Evolutionary conservation across 1,140 invertebrate genomes (phyloP).

Genomic region (Zaprionus tsacasi): DNA sequence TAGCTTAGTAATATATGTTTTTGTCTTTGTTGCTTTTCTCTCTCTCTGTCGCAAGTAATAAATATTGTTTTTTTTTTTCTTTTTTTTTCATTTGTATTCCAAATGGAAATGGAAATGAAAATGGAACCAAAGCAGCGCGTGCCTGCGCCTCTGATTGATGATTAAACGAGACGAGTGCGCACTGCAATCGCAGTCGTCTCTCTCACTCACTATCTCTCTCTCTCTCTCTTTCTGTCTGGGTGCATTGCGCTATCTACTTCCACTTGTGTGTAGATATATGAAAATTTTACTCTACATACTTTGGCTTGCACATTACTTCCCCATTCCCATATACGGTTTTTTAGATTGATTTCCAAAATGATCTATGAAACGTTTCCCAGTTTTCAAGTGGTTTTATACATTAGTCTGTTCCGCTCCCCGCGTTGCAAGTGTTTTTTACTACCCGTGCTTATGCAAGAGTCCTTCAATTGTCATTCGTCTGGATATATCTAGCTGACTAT

Average conservation of each 20-base stretch:
- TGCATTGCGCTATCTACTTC: conserved; percentile 13
- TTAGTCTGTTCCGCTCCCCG: not conserved
- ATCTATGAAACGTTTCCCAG: not conserved
- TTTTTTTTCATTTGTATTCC: conserved; percentile 42
- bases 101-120: not conserved
- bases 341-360: not conserved
- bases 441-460: not conserved
- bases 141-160: conserved; percentile 46
- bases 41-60: conserved; percentile 45
- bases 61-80: conserved; percentile 18
- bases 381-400: not conserved
- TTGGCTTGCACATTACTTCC: not conserved
- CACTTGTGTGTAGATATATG: conserved; percentile 13
- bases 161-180: conserved; percentile 30
- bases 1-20: not conserved
- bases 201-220: conserved; percentile 1
- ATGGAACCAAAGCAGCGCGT: conserved; percentile 31
- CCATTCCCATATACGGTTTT: not conserved
- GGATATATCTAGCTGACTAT: not conserved
- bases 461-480: conserved; percentile 1
- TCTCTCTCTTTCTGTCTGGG: conserved; percentile 1
- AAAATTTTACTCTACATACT: not conserved
- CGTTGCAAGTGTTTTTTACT: not conserved
- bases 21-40: not conserved
- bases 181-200: conserved; percentile 6